phyloP scores from a whole-genome alignment of 2,888 invertebrate genomes.

The Caenorhabditis plicata region DNA sequence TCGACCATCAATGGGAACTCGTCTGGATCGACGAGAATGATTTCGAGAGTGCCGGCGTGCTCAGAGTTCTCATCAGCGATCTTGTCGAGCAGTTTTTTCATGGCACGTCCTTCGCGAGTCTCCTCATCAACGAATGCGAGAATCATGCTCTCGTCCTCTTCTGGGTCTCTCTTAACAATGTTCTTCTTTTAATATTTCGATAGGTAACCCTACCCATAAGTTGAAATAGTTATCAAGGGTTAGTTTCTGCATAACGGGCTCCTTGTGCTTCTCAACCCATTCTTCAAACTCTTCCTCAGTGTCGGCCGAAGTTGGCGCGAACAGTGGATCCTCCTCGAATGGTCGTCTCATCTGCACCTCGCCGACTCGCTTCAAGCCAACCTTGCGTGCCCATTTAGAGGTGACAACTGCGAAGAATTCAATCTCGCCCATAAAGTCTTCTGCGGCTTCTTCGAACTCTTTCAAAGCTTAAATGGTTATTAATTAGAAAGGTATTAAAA shows the following conservation, averaged over 20 bases:
- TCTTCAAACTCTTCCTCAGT: slow-evolving; percentile 66
- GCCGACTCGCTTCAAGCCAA: slow-evolving; percentile 63
- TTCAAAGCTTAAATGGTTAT: slow-evolving; percentile 54
- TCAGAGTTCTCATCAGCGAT: slow-evolving; percentile 65
- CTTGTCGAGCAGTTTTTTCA: slow-evolving; percentile 63
- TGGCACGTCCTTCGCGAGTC: slow-evolving; percentile 62
- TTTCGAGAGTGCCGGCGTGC: slow-evolving; percentile 65
- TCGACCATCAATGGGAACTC: slow-evolving; percentile 67
- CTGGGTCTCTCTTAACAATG: slow-evolving; percentile 57
- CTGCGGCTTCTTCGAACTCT: slow-evolving; percentile 66
- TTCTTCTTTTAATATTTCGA: neutral
- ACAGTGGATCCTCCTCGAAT: slow-evolving; percentile 65
- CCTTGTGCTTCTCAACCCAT: slow-evolving; percentile 65
- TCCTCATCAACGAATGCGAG: slow-evolving; percentile 65
- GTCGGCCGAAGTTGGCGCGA: slow-evolving; percentile 57
- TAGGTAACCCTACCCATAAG: slow-evolving; percentile 57
- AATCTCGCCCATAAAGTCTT: slow-evolving; percentile 66
- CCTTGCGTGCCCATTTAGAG: slow-evolving; percentile 65
- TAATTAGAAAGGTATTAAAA: neutral
- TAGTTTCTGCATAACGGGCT: slow-evolving; percentile 66
- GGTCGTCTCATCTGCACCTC: slow-evolving; percentile 65
- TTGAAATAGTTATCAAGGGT: slow-evolving; percentile 65
- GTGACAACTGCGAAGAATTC: slow-evolving; percentile 66
- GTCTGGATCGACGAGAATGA: slow-evolving; percentile 65
- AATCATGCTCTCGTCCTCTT: slow-evolving; percentile 64